Base-by-base conservation (phyloP, 2,888 invertebrate genomes). In the Tetranychus truncatus region DNA sequence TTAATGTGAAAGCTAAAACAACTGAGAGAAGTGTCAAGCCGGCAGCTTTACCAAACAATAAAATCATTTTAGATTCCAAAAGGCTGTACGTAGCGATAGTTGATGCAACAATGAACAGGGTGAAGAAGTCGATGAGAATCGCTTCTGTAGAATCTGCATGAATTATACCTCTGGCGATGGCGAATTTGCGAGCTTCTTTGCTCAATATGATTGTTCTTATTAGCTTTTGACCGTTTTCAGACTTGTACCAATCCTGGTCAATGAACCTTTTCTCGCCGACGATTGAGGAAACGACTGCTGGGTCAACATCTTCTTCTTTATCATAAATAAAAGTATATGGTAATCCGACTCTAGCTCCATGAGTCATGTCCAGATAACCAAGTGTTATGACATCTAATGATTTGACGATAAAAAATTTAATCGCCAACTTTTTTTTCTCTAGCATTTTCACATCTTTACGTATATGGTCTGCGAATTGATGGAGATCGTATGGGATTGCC, bases 151-250 rank as follows among this genome's bases (percentile, higher is more conserved):
- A 55, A 15, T 55, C 55, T 55, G 55, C 55, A 7, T 15, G 9
- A 9, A 55, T 55, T 15, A 55, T 55, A 9, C 55, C 55, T 55
- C 55, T 9, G 20, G 74, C 67, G 1, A 74, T 9, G n/a, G 74
- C 74, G 45, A 44, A 74, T 15, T 67, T 71, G 18, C 67, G 66
- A 15, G 74, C 74, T 9, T 66, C 24, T 24, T 74, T 67, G 6
- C 24, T 24, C 1, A 74, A 21, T n/a, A 74, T 44, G 7, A 74
- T 15, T 67, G 74, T 18, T 24, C 66, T 20, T 18, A 74, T 67
- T 2, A 74, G 24, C 11, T 74, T 69, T 21, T 74, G 5, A 2
- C 55, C 55, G 6, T 55, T 55, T 15, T 55, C 15, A 1, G 55
- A 15, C 7, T 9, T 15, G 15, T 55, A 15, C 55, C 55, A 55